Conservation (phyloP, 2,797 vertebrate genomes). For the Sciurus carolinensis region DNA sequence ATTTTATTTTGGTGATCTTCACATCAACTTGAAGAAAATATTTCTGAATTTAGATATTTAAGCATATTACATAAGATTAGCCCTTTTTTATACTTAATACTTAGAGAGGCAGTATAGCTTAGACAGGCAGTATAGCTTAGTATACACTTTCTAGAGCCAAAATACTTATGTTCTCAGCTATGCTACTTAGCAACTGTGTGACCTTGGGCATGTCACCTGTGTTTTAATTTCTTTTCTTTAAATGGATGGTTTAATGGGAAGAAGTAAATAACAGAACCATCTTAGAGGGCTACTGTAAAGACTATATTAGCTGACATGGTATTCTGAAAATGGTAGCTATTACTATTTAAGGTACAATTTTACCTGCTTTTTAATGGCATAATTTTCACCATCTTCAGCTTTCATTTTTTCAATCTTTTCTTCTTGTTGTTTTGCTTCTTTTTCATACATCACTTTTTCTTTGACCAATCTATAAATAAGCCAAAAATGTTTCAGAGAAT, state of each 20-base stretch:
- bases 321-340: slow-evolving; percentile 19
- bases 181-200: background rate
- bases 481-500: slow-evolving; percentile 75
- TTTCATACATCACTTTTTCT: slow-evolving; percentile 95
- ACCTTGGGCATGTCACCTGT: background rate
- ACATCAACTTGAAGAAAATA: slow-evolving; percentile 33
- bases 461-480: slow-evolving; percentile 93
- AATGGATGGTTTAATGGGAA: slow-evolving; percentile 15
- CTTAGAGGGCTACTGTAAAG: background rate
- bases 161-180: background rate
- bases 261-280: background rate
- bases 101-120: background rate
- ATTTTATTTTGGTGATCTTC: slow-evolving; percentile 10
- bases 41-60: background rate
- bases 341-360: slow-evolving; percentile 70
- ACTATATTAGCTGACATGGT: slow-evolving; percentile 16
- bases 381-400: slow-evolving; percentile 93
- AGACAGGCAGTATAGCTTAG: background rate
- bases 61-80: background rate
- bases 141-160: slow-evolving; percentile 3
- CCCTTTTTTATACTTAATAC: slow-evolving; percentile 9
- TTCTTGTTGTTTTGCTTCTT: slow-evolving; percentile 95
- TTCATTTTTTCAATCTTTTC: slow-evolving; percentile 95
- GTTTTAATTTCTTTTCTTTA: slow-evolving; percentile 29
- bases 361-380: slow-evolving; percentile 97